A percentile compares a stretch with the other conserved stretches of the same genome.
These are phyloP conservation scores for Brachyhypopomus gauderio DNA, from an alignment of 2,113 vertebrate species.

Conservation along the genomic window DNA sequence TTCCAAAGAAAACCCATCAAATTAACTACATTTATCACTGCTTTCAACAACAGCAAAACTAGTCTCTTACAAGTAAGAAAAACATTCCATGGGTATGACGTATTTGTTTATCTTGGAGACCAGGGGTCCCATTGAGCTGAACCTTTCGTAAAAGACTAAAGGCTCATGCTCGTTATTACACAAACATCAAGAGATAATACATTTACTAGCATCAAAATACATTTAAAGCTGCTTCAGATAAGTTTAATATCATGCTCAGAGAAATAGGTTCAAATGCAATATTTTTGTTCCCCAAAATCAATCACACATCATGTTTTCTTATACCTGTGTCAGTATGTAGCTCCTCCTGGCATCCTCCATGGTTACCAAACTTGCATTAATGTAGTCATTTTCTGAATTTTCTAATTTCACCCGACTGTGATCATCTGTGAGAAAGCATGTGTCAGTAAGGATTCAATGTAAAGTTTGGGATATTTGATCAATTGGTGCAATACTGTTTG, in stretches of 20 bases:
- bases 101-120: too few species aligned
- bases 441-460: not conserved
- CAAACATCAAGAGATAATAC: not conserved
- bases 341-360: constrained; percentile 89
- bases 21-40: not conserved
- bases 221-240: not conserved
- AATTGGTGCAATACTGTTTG: too few species aligned
- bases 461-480: too few species aligned
- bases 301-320: constrained; percentile 49
- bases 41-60: not conserved
- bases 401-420: constrained; percentile 95
- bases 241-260: not conserved
- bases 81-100: not conserved
- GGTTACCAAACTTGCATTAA: constrained; percentile 91
- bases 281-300: not conserved
- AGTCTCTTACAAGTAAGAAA: too few species aligned
- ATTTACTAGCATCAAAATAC: not conserved
- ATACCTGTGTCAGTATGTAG: constrained; percentile 95
- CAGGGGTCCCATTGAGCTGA: too few species aligned
- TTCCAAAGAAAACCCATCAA: not conserved
- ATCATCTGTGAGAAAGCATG: constrained; percentile 79
- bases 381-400: constrained; percentile 93
- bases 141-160: too few species aligned
- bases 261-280: not conserved
- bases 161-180: not conserved